A percentile compares a stretch with the other conserved stretches of the same genome.
Conservation (phyloP, 2,113 vertebrate genomes). For the Myodes glareolus region DNA sequence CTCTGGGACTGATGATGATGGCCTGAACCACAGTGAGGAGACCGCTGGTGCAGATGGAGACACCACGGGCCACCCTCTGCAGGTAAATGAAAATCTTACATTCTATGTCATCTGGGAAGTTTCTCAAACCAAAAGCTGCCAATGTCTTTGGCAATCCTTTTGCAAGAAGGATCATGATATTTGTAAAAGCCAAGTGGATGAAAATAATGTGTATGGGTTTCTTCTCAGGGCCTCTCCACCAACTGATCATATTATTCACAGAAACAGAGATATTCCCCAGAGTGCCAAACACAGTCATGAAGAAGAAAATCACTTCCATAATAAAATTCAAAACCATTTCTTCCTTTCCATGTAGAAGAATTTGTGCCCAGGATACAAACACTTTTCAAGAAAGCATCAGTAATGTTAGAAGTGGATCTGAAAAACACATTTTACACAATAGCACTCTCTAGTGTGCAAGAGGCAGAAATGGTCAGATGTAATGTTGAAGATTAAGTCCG, state of each 20-base stretch:
- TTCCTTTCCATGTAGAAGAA: not conserved
- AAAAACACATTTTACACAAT: not conserved
- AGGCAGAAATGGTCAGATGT: not conserved
- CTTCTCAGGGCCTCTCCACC: not conserved
- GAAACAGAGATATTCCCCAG: not conserved
- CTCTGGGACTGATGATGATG: too few relatives aligned
- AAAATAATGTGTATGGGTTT: not conserved
- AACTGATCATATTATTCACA: not conserved
- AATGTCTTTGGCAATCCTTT: not conserved
- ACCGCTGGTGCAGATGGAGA: too few relatives aligned
- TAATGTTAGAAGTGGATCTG: not conserved
- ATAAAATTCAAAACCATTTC: not conserved
- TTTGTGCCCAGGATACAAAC: not conserved
- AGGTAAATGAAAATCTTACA: not conserved
- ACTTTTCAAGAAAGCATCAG: not conserved
- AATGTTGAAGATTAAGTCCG: too few relatives aligned
- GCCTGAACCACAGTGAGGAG: too few relatives aligned
- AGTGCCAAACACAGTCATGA: not conserved
- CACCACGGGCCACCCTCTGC: too few relatives aligned
- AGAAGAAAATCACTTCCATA: not conserved
- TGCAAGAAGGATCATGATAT: not conserved
- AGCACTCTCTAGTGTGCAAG: not conserved
- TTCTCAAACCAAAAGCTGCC: not conserved
- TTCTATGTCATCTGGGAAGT: not conserved
- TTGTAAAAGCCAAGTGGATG: slow-evolving; percentile 25